A percentile compares a stretch with the other conserved stretches of the same genome.
Conservation (phyloP, 1,140 invertebrate genomes). For the Ceratitis capitata region DNA sequence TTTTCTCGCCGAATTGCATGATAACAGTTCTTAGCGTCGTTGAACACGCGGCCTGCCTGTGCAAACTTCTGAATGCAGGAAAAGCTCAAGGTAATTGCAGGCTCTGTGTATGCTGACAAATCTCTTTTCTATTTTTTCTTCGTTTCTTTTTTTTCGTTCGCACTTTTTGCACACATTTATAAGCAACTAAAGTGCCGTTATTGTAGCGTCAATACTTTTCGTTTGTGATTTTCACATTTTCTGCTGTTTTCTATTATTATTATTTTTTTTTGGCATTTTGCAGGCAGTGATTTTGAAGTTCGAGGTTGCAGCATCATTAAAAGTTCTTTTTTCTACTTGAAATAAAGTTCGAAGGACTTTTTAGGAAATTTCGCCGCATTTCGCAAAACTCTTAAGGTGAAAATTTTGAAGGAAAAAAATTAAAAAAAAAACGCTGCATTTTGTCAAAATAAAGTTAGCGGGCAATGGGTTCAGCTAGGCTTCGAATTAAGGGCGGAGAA, state of each 20-base stretch:
- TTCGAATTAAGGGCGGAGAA: too few species aligned
- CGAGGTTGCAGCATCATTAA: slow-evolving; percentile 20
- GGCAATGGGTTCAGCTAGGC: too few species aligned
- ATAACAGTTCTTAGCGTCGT: background rate
- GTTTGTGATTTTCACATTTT: background rate
- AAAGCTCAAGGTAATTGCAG: background rate
- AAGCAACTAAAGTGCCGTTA: background rate
- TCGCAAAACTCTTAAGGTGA: too few species aligned
- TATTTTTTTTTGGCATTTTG: too few species aligned
- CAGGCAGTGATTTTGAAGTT: background rate
- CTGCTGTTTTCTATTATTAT: too few species aligned
- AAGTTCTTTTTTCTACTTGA: background rate
- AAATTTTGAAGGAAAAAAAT: background rate
- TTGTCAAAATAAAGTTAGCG: too few species aligned
- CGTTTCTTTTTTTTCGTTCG: background rate
- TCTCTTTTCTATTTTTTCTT: background rate
- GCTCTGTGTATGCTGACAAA: background rate
- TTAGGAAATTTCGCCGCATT: background rate
- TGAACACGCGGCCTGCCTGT: background rate
- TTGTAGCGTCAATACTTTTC: background rate
- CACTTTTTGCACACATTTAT: background rate
- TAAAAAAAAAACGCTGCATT: too few species aligned
- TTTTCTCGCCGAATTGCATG: background rate
- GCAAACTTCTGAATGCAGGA: background rate
- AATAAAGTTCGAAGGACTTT: background rate